Conservation (phyloP, 2,797 vertebrate species). For the Myotis daubentonii region DNA sequence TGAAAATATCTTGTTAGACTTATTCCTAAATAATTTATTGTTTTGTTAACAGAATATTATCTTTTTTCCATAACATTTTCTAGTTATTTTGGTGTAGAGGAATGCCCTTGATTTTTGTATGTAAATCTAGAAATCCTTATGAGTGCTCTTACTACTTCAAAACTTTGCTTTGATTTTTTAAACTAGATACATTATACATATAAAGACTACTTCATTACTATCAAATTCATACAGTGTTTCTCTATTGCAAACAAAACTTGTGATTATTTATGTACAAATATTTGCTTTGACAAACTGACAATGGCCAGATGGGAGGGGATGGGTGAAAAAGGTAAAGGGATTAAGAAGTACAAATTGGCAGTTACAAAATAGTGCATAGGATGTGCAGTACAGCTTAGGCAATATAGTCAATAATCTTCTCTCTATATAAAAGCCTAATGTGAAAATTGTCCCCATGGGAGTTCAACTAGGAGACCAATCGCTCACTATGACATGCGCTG, state of each 20-base stretch:
- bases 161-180: slow-evolving; percentile 26
- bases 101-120: neutral
- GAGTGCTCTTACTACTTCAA: neutral
- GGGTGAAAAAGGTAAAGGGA: neutral
- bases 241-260: neutral
- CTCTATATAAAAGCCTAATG: no score
- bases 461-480: no score
- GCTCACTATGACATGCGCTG: no score
- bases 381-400: neutral
- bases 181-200: neutral
- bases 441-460: no score
- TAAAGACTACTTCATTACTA: neutral
- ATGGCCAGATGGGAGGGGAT: neutral
- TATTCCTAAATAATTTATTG: neutral
- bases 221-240: neutral
- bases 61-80: neutral
- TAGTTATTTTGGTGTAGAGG: neutral
- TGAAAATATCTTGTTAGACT: slow-evolving; percentile 39
- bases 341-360: neutral
- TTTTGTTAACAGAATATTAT: slow-evolving; percentile 11
- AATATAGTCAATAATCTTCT: neutral
- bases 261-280: neutral
- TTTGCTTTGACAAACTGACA: neutral
- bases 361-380: neutral
- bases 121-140: neutral